Evolutionary conservation across 2,888 invertebrate genomes (phyloP), one percentile per base, ranked within the genome.

Genomic region (Thereva unica): DNA sequence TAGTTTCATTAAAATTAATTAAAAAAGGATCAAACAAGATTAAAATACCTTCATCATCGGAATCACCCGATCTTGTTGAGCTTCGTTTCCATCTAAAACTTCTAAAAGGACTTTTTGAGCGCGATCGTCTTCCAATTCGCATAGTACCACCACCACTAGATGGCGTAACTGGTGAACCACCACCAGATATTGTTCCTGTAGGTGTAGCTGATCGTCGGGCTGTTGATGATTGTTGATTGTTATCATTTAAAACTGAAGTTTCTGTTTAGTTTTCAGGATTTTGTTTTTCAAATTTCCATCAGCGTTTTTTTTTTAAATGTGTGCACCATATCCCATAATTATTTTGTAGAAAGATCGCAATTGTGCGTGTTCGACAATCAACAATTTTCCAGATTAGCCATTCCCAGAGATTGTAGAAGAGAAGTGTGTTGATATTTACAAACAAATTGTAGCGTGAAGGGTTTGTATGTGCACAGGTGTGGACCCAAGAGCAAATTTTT

Each of bases 51-150:
- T 92, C 92, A 80, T 92, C 92, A 78, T 92, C 92, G 80, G 91
- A 91, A 77, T 87, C 89, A 73, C 88, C 88, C 71, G 87, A 86
- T 73, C 72, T 71, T 56, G 84, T 82, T 81, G 87, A 85, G 72
- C 89, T 87, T 80, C 92, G 92, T 84, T 90, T 90, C 93, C 93
- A 93, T 72, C 93, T 87, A 87, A 93, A 93, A 84, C 92, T 93
- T 80, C 93, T 86, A 88, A 95, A 95, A 71, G 95, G 95, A 76
- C 94, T 94, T 85, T 94, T 94, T 85, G 94, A 94, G 77, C 95
- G 89, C 75, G 94, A 92, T 42, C 73, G 71, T 64, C 73, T 69
- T 81, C 84, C 74, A 82, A 75, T 74, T 69, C 80, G 75, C 10
- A 80, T 76, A 45, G 78, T 77, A 57, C 80, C 77, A 72, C 82